Evolutionary conservation across 2,113 vertebrate species (phyloP).

Genomic region (Raja brachyura): DNA sequence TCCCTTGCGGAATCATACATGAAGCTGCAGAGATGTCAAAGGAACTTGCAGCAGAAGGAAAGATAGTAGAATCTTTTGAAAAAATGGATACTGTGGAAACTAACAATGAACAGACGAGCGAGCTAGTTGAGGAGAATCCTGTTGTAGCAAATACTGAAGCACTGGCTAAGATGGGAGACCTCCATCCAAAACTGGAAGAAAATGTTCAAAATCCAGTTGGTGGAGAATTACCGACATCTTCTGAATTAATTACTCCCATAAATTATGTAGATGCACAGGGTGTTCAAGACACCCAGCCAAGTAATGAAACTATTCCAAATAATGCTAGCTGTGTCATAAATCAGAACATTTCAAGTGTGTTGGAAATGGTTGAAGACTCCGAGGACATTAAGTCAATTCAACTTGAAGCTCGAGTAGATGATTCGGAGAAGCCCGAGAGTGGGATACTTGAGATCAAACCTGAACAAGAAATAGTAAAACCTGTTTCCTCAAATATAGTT

Average conservation of each 20-base stretch:
- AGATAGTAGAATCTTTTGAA: neutral
- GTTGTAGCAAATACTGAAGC: neutral
- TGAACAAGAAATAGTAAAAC: neutral
- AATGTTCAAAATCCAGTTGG: neutral
- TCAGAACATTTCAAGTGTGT: neutral
- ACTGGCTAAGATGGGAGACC: neutral
- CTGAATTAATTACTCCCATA: slow-evolving; percentile 5
- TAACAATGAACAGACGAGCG: neutral
- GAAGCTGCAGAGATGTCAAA: neutral
- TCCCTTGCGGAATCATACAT: too few relatives aligned
- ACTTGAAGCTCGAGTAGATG: neutral
- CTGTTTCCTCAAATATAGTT: neutral
- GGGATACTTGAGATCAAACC: neutral
- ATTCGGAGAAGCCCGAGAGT: neutral
- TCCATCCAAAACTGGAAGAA: neutral
- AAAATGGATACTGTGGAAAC: neutral
- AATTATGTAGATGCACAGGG: neutral
- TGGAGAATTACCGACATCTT: neutral
- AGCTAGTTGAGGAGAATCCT: neutral
- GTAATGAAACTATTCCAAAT: neutral
- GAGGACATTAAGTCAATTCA: neutral
- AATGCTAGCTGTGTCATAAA: neutral
- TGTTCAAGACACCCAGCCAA: neutral
- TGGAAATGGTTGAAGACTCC: neutral
- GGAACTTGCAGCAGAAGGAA: neutral